Percentiles rank a stretch among this genome's conserved stretches.
These are phyloP conservation scores for Megaptera novaeangliae DNA, from an alignment of 2,113 vertebrate species.

Conservation along the genomic window DNA sequence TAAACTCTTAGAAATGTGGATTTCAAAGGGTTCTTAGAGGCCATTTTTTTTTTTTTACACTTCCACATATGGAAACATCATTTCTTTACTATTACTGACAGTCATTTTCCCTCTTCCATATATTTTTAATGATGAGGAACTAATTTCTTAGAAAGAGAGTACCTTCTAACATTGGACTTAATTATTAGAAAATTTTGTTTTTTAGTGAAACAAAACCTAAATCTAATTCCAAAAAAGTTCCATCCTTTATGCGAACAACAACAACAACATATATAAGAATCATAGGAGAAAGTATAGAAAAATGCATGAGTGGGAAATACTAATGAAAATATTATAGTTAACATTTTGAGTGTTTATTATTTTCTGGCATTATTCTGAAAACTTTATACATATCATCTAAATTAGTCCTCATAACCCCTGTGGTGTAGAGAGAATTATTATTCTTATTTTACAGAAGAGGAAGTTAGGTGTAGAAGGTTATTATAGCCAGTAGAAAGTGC, in stretches of 20 bases:
- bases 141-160: neutral
- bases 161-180: neutral
- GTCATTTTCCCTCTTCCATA: neutral
- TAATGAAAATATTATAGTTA: neutral
- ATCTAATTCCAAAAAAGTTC: neutral
- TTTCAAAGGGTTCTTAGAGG: neutral
- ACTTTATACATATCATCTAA: neutral
- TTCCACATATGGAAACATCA: neutral
- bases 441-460: neutral
- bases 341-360: neutral
- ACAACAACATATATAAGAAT: neutral
- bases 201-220: neutral
- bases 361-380: neutral
- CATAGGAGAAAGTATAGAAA: neutral
- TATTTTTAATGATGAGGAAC: neutral
- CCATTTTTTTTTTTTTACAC: neutral
- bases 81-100: neutral
- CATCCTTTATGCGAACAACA: neutral
- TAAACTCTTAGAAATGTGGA: neutral
- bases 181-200: neutral
- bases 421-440: neutral
- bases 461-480: neutral
- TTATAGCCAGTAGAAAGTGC: neutral
- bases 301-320: neutral
- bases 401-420: neutral